Base-by-base conservation (phyloP, 2,797 vertebrate species). In the Enteromius afrohamiltoni region DNA sequence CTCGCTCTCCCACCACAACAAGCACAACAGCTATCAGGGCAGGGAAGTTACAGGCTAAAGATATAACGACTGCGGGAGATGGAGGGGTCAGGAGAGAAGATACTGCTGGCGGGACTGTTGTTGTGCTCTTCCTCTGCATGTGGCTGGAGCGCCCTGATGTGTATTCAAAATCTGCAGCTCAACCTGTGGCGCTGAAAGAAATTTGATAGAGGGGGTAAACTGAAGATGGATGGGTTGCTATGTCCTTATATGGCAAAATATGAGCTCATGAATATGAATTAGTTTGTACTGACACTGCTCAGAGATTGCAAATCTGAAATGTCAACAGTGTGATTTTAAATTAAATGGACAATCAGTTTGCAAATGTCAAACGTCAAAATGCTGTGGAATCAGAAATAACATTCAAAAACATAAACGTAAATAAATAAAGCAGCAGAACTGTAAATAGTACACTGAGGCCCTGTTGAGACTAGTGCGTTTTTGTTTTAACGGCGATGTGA, bases 11-110 rank as follows among this genome's bases (percentile, higher is more conserved):
- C 64, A 77, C 31, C n/a, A n/a, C n/a, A n/a, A n/a, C n/a, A n/a
- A n/a, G n/a, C 26, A 73, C 60, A 85, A 58, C 51, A 83, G 70
- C 65, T 60, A 73, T 53, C 80, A 83, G 34, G 47, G 74, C 37
- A 75, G 55, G 64, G 29, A 76, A 67, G 65, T 53, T 58, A 29
- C 71, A 70, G 82, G 62, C 64, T 75, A 83, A 83, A 77, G 62
- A 77, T 60, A 64, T 70, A 77, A 80, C 51, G 71, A 80, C 31
- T 74, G 34, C 31, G 29, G 65, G 77, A 64, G 45, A 74, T 2
- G 29, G 29, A 67, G 70, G 40, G 70, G 71, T 58, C 73, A 77
- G 53, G 51, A 47, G 64, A 34, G 14, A 53, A 49, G 58, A 74
- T 51, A 19, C 29, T 11, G 58, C 26, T 78, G 58, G 58, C 47